Evolutionary conservation across 2,888 invertebrate genomes (phyloP).

Genomic region (Lepetodrilus schrolli): DNA sequence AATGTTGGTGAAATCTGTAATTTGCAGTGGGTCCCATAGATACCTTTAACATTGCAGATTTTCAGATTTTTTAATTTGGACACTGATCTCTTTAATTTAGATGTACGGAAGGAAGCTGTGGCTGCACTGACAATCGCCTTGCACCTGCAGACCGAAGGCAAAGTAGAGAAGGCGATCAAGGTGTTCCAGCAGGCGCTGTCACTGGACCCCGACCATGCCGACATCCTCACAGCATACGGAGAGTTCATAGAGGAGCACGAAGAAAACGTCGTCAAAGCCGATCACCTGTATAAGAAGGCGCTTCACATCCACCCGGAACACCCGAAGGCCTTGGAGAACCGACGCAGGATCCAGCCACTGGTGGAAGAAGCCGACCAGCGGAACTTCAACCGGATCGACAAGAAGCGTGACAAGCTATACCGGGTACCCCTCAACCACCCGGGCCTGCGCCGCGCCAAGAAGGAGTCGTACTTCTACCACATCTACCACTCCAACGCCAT

Average conservation of each 20-base stretch:
- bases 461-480: conserved; percentile 94
- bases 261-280: conserved; percentile 90
- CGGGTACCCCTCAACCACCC: conserved; percentile 87
- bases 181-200: conserved; percentile 87
- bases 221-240: conserved; percentile 92
- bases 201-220: conserved; percentile 92
- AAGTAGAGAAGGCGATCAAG: conserved; percentile 85
- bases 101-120: conserved; percentile 84
- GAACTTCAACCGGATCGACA: conserved; percentile 84
- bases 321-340: conserved; percentile 78
- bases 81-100: too few species aligned
- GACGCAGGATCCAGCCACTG: conserved; percentile 88
- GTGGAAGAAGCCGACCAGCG: conserved; percentile 90
- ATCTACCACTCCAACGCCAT: conserved; percentile 98
- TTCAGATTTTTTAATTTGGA: too few species aligned
- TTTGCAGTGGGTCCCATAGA: too few species aligned
- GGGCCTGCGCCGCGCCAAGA: conserved; percentile 89
- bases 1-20: too few species aligned
- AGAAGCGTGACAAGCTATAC: conserved; percentile 87
- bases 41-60: too few species aligned
- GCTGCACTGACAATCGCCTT: conserved; percentile 88
- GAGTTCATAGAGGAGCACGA: conserved; percentile 91
- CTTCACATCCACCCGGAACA: conserved; percentile 89
- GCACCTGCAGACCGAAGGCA: conserved; percentile 88
- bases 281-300: conserved; percentile 89